Percentiles rank a stretch among this genome's conserved stretches.
phyloP scores from a whole-genome alignment of 2,113 vertebrate species.

The Marmota monax region DNA sequence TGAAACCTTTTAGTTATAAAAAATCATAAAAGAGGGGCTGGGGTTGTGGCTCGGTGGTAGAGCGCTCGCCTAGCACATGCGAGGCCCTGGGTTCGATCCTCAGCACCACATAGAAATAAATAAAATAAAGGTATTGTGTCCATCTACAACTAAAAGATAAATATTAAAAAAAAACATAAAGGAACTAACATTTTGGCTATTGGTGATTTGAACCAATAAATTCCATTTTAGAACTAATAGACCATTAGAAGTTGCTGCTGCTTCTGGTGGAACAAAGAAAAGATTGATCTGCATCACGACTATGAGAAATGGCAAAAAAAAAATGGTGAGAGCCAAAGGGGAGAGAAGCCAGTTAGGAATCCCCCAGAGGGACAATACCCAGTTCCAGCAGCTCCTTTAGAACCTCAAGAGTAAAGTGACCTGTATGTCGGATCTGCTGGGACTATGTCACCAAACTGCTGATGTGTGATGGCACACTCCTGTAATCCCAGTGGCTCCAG shows the following conservation, averaged over 20 bases:
- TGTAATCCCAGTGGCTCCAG: too few relatives aligned
- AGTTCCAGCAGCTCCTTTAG: background rate
- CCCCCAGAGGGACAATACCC: too few relatives aligned
- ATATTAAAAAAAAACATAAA: background rate
- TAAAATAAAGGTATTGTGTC: too few relatives aligned
- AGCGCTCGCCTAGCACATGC: too few relatives aligned
- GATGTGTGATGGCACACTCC: too few relatives aligned
- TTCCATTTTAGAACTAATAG: slow-evolving; percentile 37
- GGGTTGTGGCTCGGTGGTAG: too few relatives aligned
- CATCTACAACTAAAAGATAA: too few relatives aligned
- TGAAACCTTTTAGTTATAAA: slow-evolving; percentile 28
- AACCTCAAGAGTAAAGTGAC: background rate
- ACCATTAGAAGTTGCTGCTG: background rate
- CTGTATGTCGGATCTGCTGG: background rate
- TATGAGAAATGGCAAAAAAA: background rate
- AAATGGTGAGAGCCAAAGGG: background rate
- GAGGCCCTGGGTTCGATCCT: too few relatives aligned
- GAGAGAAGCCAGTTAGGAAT: background rate
- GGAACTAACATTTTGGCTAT: background rate
- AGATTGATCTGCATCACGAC: background rate
- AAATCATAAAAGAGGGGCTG: too few relatives aligned
- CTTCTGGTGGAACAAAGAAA: slow-evolving; percentile 38
- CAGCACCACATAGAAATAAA: too few relatives aligned
- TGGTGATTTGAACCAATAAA: slow-evolving; percentile 20
- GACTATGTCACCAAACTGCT: background rate